Conservation (phyloP, 2,113 vertebrate species). For the Callionymus lyra region DNA sequence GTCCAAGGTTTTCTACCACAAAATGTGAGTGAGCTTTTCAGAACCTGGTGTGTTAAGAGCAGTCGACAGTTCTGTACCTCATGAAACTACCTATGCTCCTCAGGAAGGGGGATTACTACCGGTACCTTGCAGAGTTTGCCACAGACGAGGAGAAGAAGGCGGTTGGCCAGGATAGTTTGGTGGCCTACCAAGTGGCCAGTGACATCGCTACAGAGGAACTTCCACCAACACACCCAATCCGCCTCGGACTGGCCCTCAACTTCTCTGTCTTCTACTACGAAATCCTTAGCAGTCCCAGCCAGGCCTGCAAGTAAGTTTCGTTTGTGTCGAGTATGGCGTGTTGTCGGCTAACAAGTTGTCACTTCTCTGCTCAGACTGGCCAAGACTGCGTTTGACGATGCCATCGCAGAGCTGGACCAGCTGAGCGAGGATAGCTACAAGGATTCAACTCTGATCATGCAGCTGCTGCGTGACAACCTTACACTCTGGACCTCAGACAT, state of each 20-base stretch:
- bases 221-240: conserved; percentile 91
- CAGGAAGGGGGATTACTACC: conserved; percentile 99
- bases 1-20: conserved; percentile 99
- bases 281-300: conserved; percentile 98
- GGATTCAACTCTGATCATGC: conserved; percentile 99
- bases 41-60: too few species aligned
- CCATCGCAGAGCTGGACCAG: conserved; percentile 97
- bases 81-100: too few species aligned
- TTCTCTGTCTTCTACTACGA: conserved; percentile 99
- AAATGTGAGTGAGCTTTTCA: conserved; percentile 95
- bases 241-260: conserved; percentile 93
- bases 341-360: too few species aligned
- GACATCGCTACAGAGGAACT: conserved; percentile 96
- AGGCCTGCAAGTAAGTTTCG: conserved; percentile 81
- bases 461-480: conserved; percentile 98
- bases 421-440: conserved; percentile 99
- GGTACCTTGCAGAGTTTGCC: conserved; percentile 97
- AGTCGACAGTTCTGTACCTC: too few species aligned
- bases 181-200: conserved; percentile 94
- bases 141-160: conserved; percentile 97
- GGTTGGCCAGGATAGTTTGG: conserved; percentile 94
- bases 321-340: too few species aligned
- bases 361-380: conserved; percentile 47
- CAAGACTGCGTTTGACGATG: conserved; percentile 94
- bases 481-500: conserved; percentile 99